Percentiles rank a stretch among this genome's conserved stretches.
Evolutionary conservation across 2,113 vertebrate genomes (phyloP).

Genomic region (Acinonyx jubatus): DNA sequence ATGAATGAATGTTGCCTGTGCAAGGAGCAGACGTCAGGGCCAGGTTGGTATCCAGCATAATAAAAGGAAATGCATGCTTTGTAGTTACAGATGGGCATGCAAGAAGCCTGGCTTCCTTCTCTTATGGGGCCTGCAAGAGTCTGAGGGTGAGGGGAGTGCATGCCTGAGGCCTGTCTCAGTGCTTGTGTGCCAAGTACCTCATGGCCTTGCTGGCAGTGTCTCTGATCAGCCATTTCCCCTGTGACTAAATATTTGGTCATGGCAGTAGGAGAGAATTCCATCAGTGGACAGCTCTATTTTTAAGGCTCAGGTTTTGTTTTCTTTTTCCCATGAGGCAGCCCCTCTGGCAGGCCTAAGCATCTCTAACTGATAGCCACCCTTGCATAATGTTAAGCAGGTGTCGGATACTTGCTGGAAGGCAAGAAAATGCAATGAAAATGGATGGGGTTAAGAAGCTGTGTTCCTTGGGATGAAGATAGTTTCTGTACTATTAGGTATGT

Average conservation of each 20-base stretch:
- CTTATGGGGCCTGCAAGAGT: neutral
- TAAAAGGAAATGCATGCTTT: constrained; percentile 64
- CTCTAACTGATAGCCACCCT: neutral
- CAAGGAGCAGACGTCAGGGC: constrained; percentile 64
- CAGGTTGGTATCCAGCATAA: constrained; percentile 48
- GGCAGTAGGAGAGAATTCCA: constrained; percentile 13
- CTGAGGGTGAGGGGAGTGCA: neutral
- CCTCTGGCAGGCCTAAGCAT: neutral
- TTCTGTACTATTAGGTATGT: neutral
- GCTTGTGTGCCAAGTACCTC: constrained; percentile 4
- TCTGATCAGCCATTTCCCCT: constrained; percentile 23
- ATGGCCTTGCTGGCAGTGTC: constrained; percentile 15
- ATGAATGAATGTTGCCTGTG: constrained; percentile 63
- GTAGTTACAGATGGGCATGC: constrained; percentile 53
- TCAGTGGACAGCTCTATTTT: constrained; percentile 41
- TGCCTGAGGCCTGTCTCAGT: neutral
- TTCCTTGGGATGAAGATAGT: neutral
- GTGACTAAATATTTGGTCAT: constrained; percentile 55
- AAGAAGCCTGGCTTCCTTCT: constrained; percentile 15
- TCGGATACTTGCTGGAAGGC: neutral
- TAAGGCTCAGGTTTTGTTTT: constrained; percentile 1
- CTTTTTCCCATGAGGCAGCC: neutral
- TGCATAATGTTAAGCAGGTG: neutral
- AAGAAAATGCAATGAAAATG: neutral
- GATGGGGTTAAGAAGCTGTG: neutral